phyloP scores from a whole-genome alignment of 2,797 vertebrate genomes.

The Anguilla obscura region DNA sequence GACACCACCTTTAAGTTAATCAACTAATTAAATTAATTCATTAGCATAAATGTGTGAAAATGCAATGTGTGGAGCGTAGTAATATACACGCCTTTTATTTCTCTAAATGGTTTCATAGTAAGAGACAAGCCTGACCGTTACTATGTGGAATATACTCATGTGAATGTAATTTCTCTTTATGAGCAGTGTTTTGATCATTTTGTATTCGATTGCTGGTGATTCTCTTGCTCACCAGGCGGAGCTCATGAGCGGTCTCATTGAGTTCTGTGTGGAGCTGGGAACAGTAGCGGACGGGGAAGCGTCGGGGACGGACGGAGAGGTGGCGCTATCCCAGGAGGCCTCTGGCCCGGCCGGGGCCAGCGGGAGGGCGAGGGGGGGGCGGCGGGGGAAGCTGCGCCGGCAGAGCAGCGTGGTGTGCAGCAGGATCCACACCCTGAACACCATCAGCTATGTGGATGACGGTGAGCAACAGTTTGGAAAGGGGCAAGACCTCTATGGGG shows the following conservation, averaged over 20 bases:
- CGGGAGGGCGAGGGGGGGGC: conserved; percentile 54
- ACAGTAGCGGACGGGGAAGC: conserved; percentile 57
- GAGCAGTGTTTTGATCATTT: neutral
- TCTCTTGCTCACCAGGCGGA: conserved; percentile 72
- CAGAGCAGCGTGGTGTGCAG: conserved; percentile 86
- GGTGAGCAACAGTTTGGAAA: conserved; percentile 67
- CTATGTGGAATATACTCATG: neutral
- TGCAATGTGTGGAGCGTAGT: neutral
- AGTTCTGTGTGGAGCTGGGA: conserved; percentile 88
- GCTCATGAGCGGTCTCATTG: conserved; percentile 91
- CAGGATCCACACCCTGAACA: conserved; percentile 82
- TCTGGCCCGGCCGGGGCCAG: conserved; percentile 31
- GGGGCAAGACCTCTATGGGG: neutral
- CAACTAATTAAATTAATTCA: too few relatives aligned
- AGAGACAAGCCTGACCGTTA: neutral
- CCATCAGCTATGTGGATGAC: conserved; percentile 88
- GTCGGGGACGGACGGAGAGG: conserved; percentile 53
- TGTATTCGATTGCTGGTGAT: neutral
- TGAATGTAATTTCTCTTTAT: neutral
- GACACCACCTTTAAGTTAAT: neutral
- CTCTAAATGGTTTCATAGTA: neutral
- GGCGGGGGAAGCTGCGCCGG: conserved; percentile 74
- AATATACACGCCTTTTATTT: neutral
- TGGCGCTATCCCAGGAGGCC: conserved; percentile 43
- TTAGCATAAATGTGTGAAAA: too few relatives aligned